Conservation (phyloP, 1,140 invertebrate species). For the Drosophila murphyi region DNA sequence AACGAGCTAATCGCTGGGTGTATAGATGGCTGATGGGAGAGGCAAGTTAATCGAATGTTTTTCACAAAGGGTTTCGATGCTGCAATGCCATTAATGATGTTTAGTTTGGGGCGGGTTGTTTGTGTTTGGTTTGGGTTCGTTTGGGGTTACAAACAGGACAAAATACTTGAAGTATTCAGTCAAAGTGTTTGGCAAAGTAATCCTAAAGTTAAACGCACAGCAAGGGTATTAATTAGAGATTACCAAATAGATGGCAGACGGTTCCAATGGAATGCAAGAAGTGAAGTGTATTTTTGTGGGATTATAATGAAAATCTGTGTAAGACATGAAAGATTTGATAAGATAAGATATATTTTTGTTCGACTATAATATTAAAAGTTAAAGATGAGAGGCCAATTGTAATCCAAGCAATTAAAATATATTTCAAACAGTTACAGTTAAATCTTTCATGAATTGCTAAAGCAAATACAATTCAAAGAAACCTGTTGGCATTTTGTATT, state of each 20-base stretch:
- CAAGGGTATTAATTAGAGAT: conserved; percentile 39
- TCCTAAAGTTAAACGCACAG: conserved; percentile 23
- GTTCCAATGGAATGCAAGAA: conserved; percentile 3
- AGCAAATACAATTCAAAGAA: too few relatives aligned
- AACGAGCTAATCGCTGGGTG: conserved; percentile 61
- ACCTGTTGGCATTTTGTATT: too few relatives aligned
- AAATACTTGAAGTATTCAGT: conserved; percentile 10
- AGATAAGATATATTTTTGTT: not conserved
- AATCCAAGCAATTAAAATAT: too few relatives aligned
- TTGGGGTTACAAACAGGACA: not conserved
- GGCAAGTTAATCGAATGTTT: conserved; percentile 43
- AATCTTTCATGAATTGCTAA: too few relatives aligned
- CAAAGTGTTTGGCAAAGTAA: conserved; percentile 25
- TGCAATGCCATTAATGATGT: conserved; percentile 48
- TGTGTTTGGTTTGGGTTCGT: not conserved
- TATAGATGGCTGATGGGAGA: conserved; percentile 5
- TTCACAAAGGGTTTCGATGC: conserved; percentile 32
- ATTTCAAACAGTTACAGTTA: too few relatives aligned
- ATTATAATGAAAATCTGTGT: not conserved
- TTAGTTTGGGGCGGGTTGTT: conserved; percentile 6
- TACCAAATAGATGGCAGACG: conserved; percentile 23
- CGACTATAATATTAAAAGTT: too few relatives aligned
- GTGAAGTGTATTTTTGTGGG: not conserved
- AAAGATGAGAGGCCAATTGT: too few relatives aligned
- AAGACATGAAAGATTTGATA: not conserved